Base-by-base conservation (phyloP, 2,888 invertebrate genomes). In the Drosophila helvetica region DNA sequence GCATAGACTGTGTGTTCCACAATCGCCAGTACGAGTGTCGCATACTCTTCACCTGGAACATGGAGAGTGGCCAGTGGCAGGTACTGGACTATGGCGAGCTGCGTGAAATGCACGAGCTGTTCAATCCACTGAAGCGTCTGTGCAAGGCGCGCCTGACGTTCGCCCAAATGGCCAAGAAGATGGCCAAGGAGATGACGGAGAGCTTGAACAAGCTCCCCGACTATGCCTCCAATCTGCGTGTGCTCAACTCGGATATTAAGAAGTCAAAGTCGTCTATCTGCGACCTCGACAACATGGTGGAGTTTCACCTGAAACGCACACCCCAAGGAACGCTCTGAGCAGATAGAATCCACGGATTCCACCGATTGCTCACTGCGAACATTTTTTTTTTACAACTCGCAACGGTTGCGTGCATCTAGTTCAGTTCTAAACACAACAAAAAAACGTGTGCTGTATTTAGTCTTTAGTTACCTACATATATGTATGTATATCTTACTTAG, bases 31-130 rank as follows among this genome's bases (percentile, higher is more conserved):
- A 90, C 64, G 92, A 92, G 60, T 91, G 92, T 58, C 91, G 91
- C 3, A 91, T 92, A 33, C 86, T 92, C 2, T 92, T 92, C 60
- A 90, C 91, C 9, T 92, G 92, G 92, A 92, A 92, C 57, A 92
- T 92, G 89, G 90, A 90, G 59, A 77, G 85, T 10, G 92, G 92
- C 1, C 90, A 90, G 59, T 92, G 92, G 92, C 89, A 91, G 64
- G 90, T 92, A 2, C 73, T 92, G 1, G 92, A 92, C 67, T 92
- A 91, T 75, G 92, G 92, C 3, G 90, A 92, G 54, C 75, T 92
- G 0, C 84, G 86, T 22, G 92, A 92, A 76, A 75, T 80, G 54
- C 78, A 79, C 4, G 89, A 90, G 46, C 54, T 75, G 4, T 80
- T 89, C n/a, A 87, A 79, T 58, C 86, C 88, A 0, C 77, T 89